Conservation (phyloP, 2,797 vertebrate genomes). For the Chelon auratus region DNA sequence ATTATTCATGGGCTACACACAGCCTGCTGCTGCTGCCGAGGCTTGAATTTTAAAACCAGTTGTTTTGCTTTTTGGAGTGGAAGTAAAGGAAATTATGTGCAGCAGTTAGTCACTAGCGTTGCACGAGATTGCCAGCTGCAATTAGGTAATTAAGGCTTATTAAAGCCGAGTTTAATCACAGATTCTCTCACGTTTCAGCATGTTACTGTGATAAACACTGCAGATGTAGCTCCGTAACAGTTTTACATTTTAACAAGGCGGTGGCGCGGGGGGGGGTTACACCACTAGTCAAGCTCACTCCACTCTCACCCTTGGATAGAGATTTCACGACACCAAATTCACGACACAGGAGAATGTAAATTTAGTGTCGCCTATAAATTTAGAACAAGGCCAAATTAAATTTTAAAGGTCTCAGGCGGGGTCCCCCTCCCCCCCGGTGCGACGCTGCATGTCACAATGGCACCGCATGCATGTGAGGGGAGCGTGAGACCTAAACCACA, state of each 20-base stretch:
- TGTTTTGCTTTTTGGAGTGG: slow-evolving; percentile 50
- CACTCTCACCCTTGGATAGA: slow-evolving; percentile 35
- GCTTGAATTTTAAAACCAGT: slow-evolving; percentile 58
- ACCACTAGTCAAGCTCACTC: slow-evolving; percentile 25
- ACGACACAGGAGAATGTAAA: slow-evolving; percentile 70
- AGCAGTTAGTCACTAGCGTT: slow-evolving; percentile 30
- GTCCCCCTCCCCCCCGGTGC: slow-evolving; percentile 61
- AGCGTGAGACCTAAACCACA: slow-evolving; percentile 68
- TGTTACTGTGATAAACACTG: slow-evolving; percentile 44
- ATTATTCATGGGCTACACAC: slow-evolving; percentile 73
- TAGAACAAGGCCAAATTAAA: slow-evolving; percentile 76
- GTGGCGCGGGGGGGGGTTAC: neutral
- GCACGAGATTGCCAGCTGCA: slow-evolving; percentile 25
- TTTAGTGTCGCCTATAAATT: slow-evolving; percentile 74
- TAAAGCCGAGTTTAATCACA: slow-evolving; percentile 53
- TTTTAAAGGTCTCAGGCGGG: slow-evolving; percentile 69
- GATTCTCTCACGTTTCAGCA: slow-evolving; percentile 40
- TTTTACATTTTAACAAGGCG: slow-evolving; percentile 44
- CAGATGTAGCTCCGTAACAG: slow-evolving; percentile 35
- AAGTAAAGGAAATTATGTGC: slow-evolving; percentile 46
- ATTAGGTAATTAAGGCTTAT: slow-evolving; percentile 39
- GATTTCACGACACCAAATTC: slow-evolving; percentile 53
- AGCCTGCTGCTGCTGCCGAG: slow-evolving; percentile 36
- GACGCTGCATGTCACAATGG: slow-evolving; percentile 58
- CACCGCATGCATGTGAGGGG: slow-evolving; percentile 45